phyloP scores from a whole-genome alignment of 1,140 invertebrate genomes.

The Ctenoplectra terminalis region DNA sequence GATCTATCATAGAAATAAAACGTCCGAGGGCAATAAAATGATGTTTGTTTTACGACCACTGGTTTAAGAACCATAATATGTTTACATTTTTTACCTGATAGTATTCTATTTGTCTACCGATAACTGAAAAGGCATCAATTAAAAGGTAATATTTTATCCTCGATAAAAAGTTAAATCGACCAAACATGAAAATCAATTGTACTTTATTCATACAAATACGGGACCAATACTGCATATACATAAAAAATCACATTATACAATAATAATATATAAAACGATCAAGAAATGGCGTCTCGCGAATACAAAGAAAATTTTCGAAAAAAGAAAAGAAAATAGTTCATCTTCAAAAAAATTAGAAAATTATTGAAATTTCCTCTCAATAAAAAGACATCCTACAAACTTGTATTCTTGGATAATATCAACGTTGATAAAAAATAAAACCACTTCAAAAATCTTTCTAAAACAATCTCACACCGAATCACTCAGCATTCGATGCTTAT shows the following conservation, averaged over 20 bases:
- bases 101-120: constrained; percentile 25
- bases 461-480: neutral
- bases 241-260: neutral
- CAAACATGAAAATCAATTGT: neutral
- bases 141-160: neutral
- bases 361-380: neutral
- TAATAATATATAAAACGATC: neutral
- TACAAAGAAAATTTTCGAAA: constrained; percentile 1
- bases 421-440: neutral
- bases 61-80: constrained; percentile 22
- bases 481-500: neutral
- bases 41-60: constrained; percentile 1
- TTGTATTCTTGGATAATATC: neutral
- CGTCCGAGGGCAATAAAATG: constrained; percentile 9
- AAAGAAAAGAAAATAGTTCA: neutral
- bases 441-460: neutral
- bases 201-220: constrained; percentile 16
- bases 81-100: neutral
- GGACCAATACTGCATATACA: neutral
- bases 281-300: neutral
- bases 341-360: neutral
- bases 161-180: constrained; percentile 4
- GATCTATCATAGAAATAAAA: neutral
- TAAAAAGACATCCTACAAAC: neutral
- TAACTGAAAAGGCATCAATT: constrained; percentile 25